Evolutionary conservation across 1,140 invertebrate genomes (phyloP).

Genomic region (Phymorhynchus buccinoides): DNA sequence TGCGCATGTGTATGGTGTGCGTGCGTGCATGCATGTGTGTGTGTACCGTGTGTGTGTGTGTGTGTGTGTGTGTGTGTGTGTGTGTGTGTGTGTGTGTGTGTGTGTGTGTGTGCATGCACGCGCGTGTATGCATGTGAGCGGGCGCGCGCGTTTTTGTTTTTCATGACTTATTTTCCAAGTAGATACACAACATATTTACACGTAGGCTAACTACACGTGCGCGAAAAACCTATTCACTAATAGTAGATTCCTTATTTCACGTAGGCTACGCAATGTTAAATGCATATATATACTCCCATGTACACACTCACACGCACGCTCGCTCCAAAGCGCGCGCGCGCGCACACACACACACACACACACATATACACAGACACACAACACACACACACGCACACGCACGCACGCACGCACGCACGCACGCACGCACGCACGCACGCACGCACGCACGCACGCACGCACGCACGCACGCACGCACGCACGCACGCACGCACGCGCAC

Average conservation of each 20-base stretch:
- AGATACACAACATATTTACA: no score
- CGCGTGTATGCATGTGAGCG: neutral
- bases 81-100: neutral
- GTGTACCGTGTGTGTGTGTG: neutral
- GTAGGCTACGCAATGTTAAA: no score
- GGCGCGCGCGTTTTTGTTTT: neutral
- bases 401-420: neutral
- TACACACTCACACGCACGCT: neutral
- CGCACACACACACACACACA: neutral
- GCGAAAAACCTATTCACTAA: neutral
- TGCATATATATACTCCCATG: neutral
- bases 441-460: neutral
- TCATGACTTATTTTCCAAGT: neutral
- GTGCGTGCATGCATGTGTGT: no score
- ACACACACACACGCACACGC: neutral
- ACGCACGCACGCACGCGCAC: constrained; percentile 1
- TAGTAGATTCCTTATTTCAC: no score
- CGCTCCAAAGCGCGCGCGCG: neutral
- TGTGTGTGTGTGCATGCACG: neutral
- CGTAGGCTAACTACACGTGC: no score
- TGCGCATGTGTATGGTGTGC: no score
- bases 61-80: neutral
- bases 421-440: neutral
- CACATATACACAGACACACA: neutral
- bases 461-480: neutral